Evolutionary conservation across 2,888 invertebrate species (phyloP), one percentile per base, ranked within the genome.

Genomic region (Apotomis turbidana): DNA sequence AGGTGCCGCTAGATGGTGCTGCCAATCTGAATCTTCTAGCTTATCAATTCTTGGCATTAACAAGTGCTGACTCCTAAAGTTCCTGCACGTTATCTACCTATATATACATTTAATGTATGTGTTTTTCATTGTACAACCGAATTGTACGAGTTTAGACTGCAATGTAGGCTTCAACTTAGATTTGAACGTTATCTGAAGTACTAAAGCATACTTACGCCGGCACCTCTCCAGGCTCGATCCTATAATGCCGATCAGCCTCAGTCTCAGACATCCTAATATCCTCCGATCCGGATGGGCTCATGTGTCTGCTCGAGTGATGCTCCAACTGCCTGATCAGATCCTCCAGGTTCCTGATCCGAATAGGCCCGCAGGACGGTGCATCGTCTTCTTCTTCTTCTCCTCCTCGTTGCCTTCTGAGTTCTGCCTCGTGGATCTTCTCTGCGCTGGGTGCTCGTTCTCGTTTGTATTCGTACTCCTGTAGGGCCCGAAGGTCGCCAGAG

Each of bases 241-340:
- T 95, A 90, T 97, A 97, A 90, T 97, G 97, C 71, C 98, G 95
- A 87, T 98, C 98, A 68, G 96, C 96, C 87, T 98, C 98, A 67
- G 97, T 96, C 90, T 98, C 98, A 71, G 97, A 97, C 95, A 97
- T 96, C 78, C 96, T 92, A 84, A 98, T 97, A 84, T 98, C 98
- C 87, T 98, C 98, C 15, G 97, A 97, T 74, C 97, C 98, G 79
- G 97, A 97, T 66, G 98, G 98, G 85, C 97, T 97, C 96, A 97
- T 97, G 90, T 97, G 97, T 36, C 97, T 94, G 75, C 95, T 95
- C 79, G 97, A 96, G 88, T 97, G 97, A 86, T 97, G 97, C 87
- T 97, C 97, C 80, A 98, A 92, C 89, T 97, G 97, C 70, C 98
- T 94, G 83, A 98, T 97, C 75, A 98, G 94, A 89, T 98, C 98